Evolutionary conservation across 2,113 vertebrate genomes (phyloP).

Genomic region (Chroicocephalus ridibundus): DNA sequence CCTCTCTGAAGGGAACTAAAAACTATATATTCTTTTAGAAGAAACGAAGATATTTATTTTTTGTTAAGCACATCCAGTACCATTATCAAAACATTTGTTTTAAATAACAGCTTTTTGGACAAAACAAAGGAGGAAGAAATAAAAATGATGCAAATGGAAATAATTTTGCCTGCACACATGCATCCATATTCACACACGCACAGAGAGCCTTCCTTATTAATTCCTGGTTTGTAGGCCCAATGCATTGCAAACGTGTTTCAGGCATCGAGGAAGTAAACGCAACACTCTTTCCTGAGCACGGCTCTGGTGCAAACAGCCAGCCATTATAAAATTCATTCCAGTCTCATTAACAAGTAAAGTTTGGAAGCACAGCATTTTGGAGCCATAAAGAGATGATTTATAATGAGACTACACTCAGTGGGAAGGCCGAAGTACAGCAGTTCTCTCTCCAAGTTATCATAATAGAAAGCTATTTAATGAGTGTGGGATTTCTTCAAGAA

Average conservation of each 20-base stretch:
- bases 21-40: conserved; percentile 40
- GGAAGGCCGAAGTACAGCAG: conserved; percentile 46
- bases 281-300: conserved; percentile 19
- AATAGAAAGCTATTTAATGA: conserved; percentile 71
- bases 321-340: conserved; percentile 66
- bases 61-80: background rate
- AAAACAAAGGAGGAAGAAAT: background rate
- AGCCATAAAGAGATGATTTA: conserved; percentile 72
- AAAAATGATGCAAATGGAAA: conserved; percentile 16
- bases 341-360: conserved; percentile 68
- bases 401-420: conserved; percentile 70
- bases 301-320: conserved; percentile 32
- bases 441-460: conserved; percentile 60
- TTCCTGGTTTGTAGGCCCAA: background rate
- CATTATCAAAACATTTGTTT: background rate
- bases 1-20: conserved; percentile 76
- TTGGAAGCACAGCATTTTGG: conserved; percentile 60
- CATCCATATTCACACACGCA: background rate
- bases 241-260: conserved; percentile 23
- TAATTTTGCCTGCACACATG: background rate
- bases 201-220: background rate
- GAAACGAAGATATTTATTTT: background rate
- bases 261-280: conserved; percentile 33
- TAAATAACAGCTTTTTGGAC: background rate
- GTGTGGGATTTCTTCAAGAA: conserved; percentile 49